Evolutionary conservation across 2,113 vertebrate genomes (phyloP).

Genomic region (Nansenia antarctica): DNA sequence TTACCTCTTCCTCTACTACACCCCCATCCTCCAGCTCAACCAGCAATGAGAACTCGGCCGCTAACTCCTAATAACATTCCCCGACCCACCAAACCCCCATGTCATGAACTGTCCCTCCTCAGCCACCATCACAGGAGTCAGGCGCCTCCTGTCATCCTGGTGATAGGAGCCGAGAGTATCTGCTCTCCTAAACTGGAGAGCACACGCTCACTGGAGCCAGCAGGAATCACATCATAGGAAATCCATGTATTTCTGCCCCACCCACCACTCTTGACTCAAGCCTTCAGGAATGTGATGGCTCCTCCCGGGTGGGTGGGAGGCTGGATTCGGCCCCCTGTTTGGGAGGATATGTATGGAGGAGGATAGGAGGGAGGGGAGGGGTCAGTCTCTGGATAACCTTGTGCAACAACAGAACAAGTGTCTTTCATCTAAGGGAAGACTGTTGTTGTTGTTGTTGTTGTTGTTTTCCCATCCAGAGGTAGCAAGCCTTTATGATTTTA

Average conservation of each 20-base stretch:
- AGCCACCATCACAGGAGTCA: too few relatives aligned
- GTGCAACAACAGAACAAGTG: constrained; percentile 42
- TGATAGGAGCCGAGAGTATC: constrained; percentile 40
- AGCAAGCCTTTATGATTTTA: constrained; percentile 41
- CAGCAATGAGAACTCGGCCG: constrained; percentile 87
- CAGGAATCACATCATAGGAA: constrained; percentile 48
- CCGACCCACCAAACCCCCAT: constrained; percentile 10
- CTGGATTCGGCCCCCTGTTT: constrained; percentile 37
- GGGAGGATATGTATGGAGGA: constrained; percentile 44
- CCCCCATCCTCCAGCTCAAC: constrained; percentile 86
- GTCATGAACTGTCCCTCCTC: constrained; percentile 47
- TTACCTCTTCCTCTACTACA: constrained; percentile 81
- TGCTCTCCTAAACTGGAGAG: constrained; percentile 22
- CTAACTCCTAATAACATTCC: constrained; percentile 82
- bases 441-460: constrained; percentile 1
- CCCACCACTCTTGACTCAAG: constrained; percentile 44
- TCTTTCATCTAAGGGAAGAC: constrained; percentile 52
- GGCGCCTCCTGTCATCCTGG: neutral
- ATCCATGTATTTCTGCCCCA: constrained; percentile 46
- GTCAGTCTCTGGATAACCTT: constrained; percentile 39
- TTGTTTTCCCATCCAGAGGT: constrained; percentile 24
- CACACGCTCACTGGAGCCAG: constrained; percentile 28
- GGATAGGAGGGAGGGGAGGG: constrained; percentile 15
- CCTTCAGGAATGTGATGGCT: constrained; percentile 49
- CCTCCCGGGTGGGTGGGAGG: constrained; percentile 35